phyloP scores from a whole-genome alignment of 2,113 vertebrate species.

The Pardalotus punctatus region DNA sequence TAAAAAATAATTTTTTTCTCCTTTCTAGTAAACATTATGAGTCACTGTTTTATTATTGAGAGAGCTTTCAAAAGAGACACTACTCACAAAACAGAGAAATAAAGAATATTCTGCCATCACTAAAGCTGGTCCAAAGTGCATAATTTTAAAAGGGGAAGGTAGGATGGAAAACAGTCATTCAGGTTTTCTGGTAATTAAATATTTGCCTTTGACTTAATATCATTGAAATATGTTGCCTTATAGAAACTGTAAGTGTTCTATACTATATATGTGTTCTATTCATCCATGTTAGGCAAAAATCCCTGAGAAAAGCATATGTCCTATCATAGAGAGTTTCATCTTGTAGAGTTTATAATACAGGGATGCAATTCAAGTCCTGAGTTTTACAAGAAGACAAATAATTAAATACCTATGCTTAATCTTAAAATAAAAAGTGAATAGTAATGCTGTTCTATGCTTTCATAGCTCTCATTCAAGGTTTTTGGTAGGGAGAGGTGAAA shows the following conservation, averaged over 20 bases:
- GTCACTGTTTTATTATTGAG: background rate
- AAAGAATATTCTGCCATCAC: background rate
- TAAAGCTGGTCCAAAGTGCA: background rate
- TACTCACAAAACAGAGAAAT: background rate
- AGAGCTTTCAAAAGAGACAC: background rate
- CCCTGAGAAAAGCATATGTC: background rate
- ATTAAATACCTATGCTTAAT: background rate
- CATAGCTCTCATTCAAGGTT: rapidly evolving
- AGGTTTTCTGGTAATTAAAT: background rate
- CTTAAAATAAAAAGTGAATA: background rate
- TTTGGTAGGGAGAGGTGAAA: background rate
- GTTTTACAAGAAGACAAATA: background rate
- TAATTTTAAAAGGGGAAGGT: background rate
- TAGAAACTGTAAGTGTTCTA: background rate
- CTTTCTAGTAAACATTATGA: background rate
- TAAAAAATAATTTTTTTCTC: background rate
- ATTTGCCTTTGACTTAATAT: background rate
- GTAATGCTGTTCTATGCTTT: background rate
- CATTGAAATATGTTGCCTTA: background rate
- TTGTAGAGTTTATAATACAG: background rate
- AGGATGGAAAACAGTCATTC: background rate
- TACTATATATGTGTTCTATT: background rate
- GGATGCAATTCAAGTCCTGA: background rate
- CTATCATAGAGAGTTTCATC: background rate
- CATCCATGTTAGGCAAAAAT: background rate